Conservation (phyloP, 2,797 vertebrate genomes). For the Phoeniculus purpureus region DNA sequence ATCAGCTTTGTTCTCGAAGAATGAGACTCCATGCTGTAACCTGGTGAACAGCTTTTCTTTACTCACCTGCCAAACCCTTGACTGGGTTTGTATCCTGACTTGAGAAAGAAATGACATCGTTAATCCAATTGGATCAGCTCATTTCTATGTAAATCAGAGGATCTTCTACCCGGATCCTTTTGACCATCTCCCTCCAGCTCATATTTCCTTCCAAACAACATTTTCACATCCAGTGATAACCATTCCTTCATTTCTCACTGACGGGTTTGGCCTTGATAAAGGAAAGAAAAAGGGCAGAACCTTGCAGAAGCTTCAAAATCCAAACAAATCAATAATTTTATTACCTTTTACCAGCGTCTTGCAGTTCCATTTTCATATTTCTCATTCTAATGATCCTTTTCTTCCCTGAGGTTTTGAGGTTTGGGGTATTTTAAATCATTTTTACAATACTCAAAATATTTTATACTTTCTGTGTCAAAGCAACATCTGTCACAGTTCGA, state of each 20-base stretch:
- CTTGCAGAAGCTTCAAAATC: background rate
- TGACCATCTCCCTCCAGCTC: background rate
- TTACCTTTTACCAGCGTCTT: background rate
- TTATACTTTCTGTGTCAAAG: background rate
- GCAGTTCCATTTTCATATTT: background rate
- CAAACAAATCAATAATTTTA: background rate
- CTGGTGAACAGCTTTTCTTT: conserved; percentile 2
- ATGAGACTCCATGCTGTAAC: background rate
- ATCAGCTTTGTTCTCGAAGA: background rate
- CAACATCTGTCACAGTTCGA: background rate
- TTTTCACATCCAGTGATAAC: background rate
- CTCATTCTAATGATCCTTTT: background rate
- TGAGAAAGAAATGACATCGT: conserved; percentile 42
- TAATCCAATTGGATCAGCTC: background rate
- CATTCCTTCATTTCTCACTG: background rate
- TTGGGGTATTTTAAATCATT: background rate
- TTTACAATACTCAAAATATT: background rate
- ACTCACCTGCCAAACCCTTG: conserved; percentile 26
- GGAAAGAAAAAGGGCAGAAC: background rate
- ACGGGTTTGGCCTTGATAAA: background rate
- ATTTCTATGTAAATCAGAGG: conserved; percentile 19
- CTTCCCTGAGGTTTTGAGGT: background rate
- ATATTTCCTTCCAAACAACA: background rate
- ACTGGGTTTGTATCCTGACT: background rate
- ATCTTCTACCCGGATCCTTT: conserved; percentile 11